Conservation (phyloP, 53 echinoderm and acorn worm genomes). For the Mesocentrotus franciscanus region DNA sequence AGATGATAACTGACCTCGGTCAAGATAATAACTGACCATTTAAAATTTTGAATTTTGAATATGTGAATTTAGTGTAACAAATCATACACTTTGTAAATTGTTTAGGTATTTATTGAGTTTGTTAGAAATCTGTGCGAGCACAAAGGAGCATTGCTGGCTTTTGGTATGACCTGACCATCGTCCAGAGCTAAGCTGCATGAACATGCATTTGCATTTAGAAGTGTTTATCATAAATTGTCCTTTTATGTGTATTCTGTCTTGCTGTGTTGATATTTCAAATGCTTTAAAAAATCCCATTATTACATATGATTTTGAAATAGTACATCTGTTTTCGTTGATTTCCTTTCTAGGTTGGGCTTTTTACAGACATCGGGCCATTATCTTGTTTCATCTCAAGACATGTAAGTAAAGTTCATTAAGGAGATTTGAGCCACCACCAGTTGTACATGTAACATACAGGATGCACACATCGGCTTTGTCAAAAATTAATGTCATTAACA, state of each 20-base stretch:
- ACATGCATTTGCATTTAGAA: neutral
- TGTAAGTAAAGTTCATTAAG: slow-evolving; percentile 77
- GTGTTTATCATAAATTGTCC: neutral
- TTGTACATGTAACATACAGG: too few species aligned
- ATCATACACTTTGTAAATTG: too few species aligned
- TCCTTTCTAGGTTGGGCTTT: slow-evolving; percentile 86
- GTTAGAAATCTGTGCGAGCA: neutral
- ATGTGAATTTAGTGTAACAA: too few species aligned
- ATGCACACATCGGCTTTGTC: too few species aligned
- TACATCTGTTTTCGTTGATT: neutral
- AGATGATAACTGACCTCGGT: neutral
- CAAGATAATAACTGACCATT: too few species aligned
- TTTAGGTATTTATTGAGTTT: neutral
- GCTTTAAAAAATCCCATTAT: neutral
- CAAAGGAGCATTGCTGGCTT: too few species aligned
- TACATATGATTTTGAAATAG: too few species aligned
- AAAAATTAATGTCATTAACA: too few species aligned
- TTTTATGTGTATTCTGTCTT: neutral
- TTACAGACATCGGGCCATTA: slow-evolving; percentile 96
- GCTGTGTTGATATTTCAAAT: neutral
- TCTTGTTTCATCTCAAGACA: slow-evolving; percentile 99
- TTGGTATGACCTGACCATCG: too few species aligned
- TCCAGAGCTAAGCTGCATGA: too few species aligned
- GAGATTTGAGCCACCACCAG: too few species aligned
- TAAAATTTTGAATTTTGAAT: too few species aligned